Percentiles rank a stretch among this genome's conserved stretches.
Evolutionary conservation across 2,888 invertebrate species (phyloP).

Genomic region (Diaprepes abbreviatus): DNA sequence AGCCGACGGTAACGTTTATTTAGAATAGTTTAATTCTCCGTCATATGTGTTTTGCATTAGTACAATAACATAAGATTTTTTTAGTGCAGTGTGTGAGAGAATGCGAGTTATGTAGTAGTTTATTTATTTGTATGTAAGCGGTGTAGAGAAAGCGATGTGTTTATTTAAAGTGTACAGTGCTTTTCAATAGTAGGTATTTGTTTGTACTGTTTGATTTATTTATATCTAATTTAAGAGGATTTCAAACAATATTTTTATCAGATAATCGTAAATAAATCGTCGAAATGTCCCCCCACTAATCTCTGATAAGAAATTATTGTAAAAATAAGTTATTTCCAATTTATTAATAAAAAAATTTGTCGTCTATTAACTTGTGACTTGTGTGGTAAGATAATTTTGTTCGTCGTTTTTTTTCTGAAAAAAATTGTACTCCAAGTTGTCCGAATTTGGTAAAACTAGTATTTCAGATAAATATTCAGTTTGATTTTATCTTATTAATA

Average conservation of each 20-base stretch:
- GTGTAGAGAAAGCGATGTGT: constrained; percentile 12
- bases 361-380: too few species aligned
- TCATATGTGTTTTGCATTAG: constrained; percentile 7
- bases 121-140: background rate
- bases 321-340: background rate
- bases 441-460: too few species aligned
- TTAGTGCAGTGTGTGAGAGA: constrained; percentile 20
- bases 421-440: too few species aligned
- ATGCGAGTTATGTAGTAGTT: constrained; percentile 12
- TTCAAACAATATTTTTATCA: background rate
- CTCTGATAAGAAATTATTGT: constrained; percentile 14
- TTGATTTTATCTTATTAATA: too few species aligned
- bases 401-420: too few species aligned
- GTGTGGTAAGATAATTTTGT: too few species aligned
- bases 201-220: constrained; percentile 5
- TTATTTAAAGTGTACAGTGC: background rate
- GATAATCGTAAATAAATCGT: constrained; percentile 14
- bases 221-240: background rate
- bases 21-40: background rate
- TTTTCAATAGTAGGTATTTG: constrained; percentile 13
- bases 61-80: background rate
- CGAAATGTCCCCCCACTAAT: constrained; percentile 2
- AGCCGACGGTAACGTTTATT: background rate
- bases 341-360: too few species aligned
- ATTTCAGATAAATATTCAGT: too few species aligned